Evolutionary conservation across 2,888 invertebrate genomes (phyloP), one percentile per base, ranked within the genome.

Genomic region (Drosophila seclusa): DNA sequence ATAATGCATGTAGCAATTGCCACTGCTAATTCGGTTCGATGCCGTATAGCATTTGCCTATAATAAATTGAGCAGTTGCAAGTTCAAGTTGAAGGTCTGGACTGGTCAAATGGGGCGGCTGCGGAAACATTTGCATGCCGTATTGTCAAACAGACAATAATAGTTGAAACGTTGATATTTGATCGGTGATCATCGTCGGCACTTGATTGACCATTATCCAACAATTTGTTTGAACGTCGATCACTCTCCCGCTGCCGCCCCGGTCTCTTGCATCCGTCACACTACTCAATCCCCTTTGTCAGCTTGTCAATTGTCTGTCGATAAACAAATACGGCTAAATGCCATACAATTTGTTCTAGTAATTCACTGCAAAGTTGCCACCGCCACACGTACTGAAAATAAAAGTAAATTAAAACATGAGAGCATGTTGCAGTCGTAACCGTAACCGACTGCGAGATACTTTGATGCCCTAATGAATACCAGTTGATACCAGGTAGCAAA

Each of bases 121-220:
- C 29, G 50, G 52, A 53, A 32, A 10, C 48, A 62, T 66, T 74
- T 74, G 63, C 71, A 72, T 58, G 63, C 29, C 27, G 31, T 34
- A n/a, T 40, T 45, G 45, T 5, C 40, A 60, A 54, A 50, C 57
- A 64, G 60, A 53, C 62, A 73, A 52, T 65, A 61, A 54, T 55
- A 29, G 36, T 55, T 55, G n/a, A 73, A 73, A 72, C 34, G 31
- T 62, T 31, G 60, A 68, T 75, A 78, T 73, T 78, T 67, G 72
- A 74, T 69, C 59, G 65, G 53, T 48, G 53, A 71, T 80, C 74
- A 60, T 62, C 58, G 36, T 45, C 69, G 54, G 50, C 65, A 68
- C 69, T 83, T 86, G 86, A 88, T 86, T 80, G 80, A 67, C 68
- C 83, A 81, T 87, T 84, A 87, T 78, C 73, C 74, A 82, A 65